phyloP scores from a whole-genome alignment of 2,888 invertebrate species.

The Macaria liturata region DNA sequence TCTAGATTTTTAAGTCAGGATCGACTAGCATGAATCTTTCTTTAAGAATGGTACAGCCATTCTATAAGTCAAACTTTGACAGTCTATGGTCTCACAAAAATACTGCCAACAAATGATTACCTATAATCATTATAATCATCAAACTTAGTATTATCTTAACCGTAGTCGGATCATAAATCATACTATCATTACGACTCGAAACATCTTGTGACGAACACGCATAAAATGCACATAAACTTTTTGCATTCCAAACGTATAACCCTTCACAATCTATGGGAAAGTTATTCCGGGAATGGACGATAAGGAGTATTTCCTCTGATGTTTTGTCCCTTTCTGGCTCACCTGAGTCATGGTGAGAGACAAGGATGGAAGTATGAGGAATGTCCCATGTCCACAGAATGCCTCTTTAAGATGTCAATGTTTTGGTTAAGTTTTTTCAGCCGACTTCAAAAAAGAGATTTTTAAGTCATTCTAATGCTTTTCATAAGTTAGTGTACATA shows the following conservation, averaged over 20 bases:
- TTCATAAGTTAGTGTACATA: too few relatives aligned
- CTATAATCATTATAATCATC: neutral
- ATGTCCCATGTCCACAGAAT: constrained; percentile 53
- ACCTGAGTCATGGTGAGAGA: constrained; percentile 19
- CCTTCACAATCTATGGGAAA: constrained; percentile 74
- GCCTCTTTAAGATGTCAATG: too few relatives aligned
- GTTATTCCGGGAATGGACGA: constrained; percentile 79
- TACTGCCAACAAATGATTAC: too few relatives aligned
- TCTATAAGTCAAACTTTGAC: too few relatives aligned
- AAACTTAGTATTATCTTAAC: neutral
- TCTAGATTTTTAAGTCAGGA: too few relatives aligned
- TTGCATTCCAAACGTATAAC: constrained; percentile 38
- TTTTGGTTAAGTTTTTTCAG: too few relatives aligned
- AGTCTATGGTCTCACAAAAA: too few relatives aligned
- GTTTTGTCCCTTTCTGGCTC: constrained; percentile 44
- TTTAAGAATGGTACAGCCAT: too few relatives aligned
- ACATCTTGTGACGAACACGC: constrained; percentile 24
- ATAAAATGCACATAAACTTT: constrained; percentile 37
- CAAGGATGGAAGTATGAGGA: constrained; percentile 52
- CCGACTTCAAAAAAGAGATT: too few relatives aligned
- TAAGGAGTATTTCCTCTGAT: constrained; percentile 67
- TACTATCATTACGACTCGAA: constrained; percentile 9
- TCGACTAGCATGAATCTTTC: too few relatives aligned
- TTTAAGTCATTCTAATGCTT: too few relatives aligned
- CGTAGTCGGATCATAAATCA: constrained; percentile 11